A percentile compares a stretch with the other conserved stretches of the same genome.
These are phyloP conservation scores for Ommatoiulus sabulosus DNA, from an alignment of 2,888 invertebrate species.

Conservation along the genomic window DNA sequence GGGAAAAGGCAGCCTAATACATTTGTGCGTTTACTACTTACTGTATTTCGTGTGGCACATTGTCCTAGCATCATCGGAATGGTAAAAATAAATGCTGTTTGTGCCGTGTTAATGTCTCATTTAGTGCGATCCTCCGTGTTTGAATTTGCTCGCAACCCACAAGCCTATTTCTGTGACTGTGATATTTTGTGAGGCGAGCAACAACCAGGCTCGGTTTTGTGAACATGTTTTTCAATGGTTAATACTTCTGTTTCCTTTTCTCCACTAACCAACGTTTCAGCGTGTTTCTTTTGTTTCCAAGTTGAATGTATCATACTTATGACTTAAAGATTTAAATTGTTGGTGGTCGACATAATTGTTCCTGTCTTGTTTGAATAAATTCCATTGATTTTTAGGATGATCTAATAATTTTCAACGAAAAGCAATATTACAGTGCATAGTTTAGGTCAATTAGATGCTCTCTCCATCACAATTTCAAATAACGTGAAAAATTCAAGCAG, in stretches of 20 bases:
- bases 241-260: background rate
- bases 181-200: slow-evolving; percentile 28
- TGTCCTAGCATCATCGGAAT: background rate
- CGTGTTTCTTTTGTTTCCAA: background rate
- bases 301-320: slow-evolving; percentile 27
- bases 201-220: background rate
- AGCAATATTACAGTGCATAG: too few relatives aligned
- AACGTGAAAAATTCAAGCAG: too few relatives aligned
- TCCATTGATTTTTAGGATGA: background rate
- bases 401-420: too few relatives aligned
- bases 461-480: too few relatives aligned
- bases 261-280: background rate
- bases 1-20: slow-evolving; percentile 26
- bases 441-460: too few relatives aligned
- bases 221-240: background rate
- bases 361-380: background rate
- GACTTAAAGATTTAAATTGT: background rate
- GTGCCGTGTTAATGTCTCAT: background rate
- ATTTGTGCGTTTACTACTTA: background rate
- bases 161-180: slow-evolving; percentile 43
- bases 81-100: background rate
- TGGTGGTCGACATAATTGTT: slow-evolving; percentile 1
- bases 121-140: background rate
- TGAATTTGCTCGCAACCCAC: slow-evolving; percentile 24
- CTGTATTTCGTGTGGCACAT: slow-evolving; percentile 29